Evolutionary conservation across 2,888 invertebrate species (phyloP), one percentile per base, ranked within the genome.

Genomic region (Coleophora deauratella): DNA sequence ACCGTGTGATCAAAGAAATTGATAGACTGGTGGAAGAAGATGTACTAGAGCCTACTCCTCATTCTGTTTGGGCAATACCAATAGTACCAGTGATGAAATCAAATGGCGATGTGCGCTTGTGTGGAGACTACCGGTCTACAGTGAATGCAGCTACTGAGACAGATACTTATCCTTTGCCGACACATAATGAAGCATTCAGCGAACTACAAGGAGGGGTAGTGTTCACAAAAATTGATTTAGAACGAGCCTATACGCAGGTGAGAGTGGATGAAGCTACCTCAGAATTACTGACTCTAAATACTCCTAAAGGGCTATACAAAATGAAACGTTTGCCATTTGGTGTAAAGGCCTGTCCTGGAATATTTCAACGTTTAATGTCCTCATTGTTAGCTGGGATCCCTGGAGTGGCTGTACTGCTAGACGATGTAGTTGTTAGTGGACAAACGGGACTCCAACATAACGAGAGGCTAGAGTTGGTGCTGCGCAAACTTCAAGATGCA

Each of bases 221-320:
- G 11, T 45, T 42, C 14, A 37, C 42, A 27, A 45, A 42, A 34
- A 35, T 42, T 15, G 45, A 45, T 38, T 40, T 42, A 31, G 38
- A 45, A 31, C 33, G 27, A 27, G 45, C 42, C 3, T 45, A 45
- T 31, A 45, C n/a, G n/a, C n/a, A n/a, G n/a, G n/a, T n/a, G n/a
- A n/a, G n/a, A n/a, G n/a, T n/a, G n/a, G n/a, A n/a, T n/a, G n/a
- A n/a, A n/a, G n/a, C n/a, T n/a, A n/a, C n/a, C n/a, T n/a, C 35
- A n/a, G n/a, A n/a, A 28, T 39, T 33, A 38, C 33, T 21, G 27
- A n/a, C n/a, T n/a, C n/a, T n/a, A n/a, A n/a, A n/a, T n/a, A n/a
- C n/a, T n/a, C n/a, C n/a, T n/a, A n/a, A n/a, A n/a, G n/a, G n/a
- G n/a, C n/a, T n/a, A n/a, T n/a, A n/a, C n/a, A n/a, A n/a, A n/a